Conservation (phyloP, 2,888 invertebrate genomes). For the Eristalis intricaria region DNA sequence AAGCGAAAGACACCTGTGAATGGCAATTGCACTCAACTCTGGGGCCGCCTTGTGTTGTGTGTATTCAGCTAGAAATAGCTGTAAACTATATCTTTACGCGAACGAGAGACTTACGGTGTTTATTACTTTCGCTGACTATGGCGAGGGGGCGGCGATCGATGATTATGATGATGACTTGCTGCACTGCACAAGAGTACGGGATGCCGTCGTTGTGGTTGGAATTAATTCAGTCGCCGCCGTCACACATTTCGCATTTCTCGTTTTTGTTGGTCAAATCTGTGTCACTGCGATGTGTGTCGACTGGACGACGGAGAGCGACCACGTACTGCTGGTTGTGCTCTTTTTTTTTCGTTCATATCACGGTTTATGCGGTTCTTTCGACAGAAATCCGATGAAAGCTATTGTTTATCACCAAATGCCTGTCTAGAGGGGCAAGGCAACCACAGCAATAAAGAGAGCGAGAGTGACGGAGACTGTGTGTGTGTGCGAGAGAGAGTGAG, state of each 20-base stretch:
- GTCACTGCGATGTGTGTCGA: too few species aligned
- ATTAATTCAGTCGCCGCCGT: background rate
- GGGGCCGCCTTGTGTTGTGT: background rate
- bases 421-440: too few species aligned
- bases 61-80: conserved; percentile 39
- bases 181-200: background rate
- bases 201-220: background rate
- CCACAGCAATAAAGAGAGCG: too few species aligned
- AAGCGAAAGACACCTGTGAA: conserved; percentile 10
- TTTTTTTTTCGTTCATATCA: too few species aligned
- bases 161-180: background rate
- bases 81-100: background rate
- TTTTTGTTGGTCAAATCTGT: too few species aligned
- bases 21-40: conserved; percentile 2
- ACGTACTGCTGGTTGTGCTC: too few species aligned
- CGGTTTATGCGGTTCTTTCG: too few species aligned
- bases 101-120: background rate
- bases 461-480: background rate
- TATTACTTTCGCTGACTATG: background rate
- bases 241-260: background rate
- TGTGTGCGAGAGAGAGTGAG: background rate
- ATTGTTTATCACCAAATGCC: too few species aligned
- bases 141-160: background rate
- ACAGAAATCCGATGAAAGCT: too few species aligned
- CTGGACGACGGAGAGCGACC: too few species aligned